Base-by-base conservation (phyloP, 2,797 vertebrate genomes). In the Neosilurus hyrtlii region DNA sequence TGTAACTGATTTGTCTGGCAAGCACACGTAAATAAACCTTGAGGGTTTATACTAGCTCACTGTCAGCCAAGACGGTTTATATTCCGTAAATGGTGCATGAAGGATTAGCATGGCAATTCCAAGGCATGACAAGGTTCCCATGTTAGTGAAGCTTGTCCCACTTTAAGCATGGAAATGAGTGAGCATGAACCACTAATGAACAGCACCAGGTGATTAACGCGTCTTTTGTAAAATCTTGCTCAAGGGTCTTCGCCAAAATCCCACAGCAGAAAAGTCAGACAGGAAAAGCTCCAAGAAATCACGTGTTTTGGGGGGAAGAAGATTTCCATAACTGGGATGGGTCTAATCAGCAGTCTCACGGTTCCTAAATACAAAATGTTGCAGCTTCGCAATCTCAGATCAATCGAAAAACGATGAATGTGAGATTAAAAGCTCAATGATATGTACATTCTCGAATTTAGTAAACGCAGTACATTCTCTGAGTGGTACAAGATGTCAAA, bases 21-120 rank as follows among this genome's bases (percentile, higher is more conserved):
- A 79, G 59, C 72, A 54, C 49, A 79, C 76, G 82, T 54, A 76
- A 80, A 54, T 75, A 80, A 80, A 82, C 85, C 81, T 78, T 66
- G 66, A 83, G 84, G 86, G 80, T 65, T 83, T n/a, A 83, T 26
- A 75, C 79, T 62, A 78, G 37, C 54, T 80, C 77, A 59, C 78
- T 83, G 87, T 86, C 86, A 84, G 85, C 84, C 83, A 86, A 86
- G 82, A 63, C 54, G 63, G 61, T 85, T 89, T 89, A 54, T 82
- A 85, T 81, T 83, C 76, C 61, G 85, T 84, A 84, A 87, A 89
- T 84, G n/a, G 57, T 66, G 79, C 85, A 83, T 85, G 84, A 88
- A 65, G 79, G 87, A 88, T 90, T 89, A 88, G 35, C 75, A 86
- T 74, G 82, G 86, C 83, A 88, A 87, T 89, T 84, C 86, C 81